phyloP scores from a whole-genome alignment of 2,797 vertebrate genomes.

The Gymnothorax javanicus region DNA sequence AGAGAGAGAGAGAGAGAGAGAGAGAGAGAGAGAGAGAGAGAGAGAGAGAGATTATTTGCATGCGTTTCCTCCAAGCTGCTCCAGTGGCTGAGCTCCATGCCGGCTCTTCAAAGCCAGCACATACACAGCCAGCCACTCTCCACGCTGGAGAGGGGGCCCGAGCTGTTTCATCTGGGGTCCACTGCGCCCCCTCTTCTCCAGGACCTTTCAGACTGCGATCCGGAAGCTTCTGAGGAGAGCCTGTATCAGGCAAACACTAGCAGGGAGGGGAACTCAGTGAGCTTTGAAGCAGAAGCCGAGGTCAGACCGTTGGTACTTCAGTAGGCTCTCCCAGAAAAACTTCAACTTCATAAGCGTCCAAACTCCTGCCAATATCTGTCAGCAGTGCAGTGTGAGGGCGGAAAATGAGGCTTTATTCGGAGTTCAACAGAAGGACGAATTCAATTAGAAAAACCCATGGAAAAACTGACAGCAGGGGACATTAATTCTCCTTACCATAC shows the following conservation, averaged over 20 bases:
- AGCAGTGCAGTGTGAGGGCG: background rate
- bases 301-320: slow-evolving; percentile 20
- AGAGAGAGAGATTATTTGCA: slow-evolving; percentile 27
- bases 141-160: background rate
- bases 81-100: background rate
- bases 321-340: slow-evolving; percentile 30
- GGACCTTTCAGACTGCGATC: background rate
- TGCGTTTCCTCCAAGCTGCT: background rate
- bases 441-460: background rate
- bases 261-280: slow-evolving; percentile 22
- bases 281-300: slow-evolving; percentile 18
- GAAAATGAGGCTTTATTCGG: background rate
- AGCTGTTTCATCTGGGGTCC: background rate
- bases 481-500: background rate
- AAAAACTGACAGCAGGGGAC: background rate
- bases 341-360: background rate
- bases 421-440: background rate
- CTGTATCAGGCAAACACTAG: slow-evolving; percentile 19
- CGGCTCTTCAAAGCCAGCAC: background rate
- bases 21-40: slow-evolving; percentile 56
- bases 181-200: background rate
- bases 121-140: background rate
- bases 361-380: background rate
- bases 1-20: background rate
- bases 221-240: slow-evolving; percentile 1